Base-by-base conservation (phyloP, 2,113 vertebrate species). In the Sigmodon hispidus region DNA sequence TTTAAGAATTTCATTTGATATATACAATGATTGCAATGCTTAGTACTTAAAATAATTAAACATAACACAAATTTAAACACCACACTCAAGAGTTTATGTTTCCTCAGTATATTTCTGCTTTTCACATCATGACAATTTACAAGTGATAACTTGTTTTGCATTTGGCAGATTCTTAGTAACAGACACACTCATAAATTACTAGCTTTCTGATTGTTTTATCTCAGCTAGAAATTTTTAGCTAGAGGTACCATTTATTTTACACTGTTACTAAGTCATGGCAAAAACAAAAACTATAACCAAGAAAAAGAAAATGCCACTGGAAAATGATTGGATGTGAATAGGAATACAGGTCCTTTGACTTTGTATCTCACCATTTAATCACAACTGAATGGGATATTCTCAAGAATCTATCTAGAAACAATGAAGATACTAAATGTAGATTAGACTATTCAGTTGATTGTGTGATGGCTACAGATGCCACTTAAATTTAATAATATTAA, bases 1-100 rank as follows among this genome's bases (percentile, higher is more conserved):
- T n/a, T 81, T 81, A 61, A 13, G 6, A 84, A 84, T 84, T 43
- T 31, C 2, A 1, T 63, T 84, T 45, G 16, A 16, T 19, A 19
- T 4, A 45, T 4, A 63, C 8, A 61, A 26, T 84, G 40, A 31
- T 45, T 45, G 45, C 2, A 21, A 4, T 45, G 2, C 16, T 45
- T 84, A 45, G 2, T 4, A 45, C 63, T 83, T 65, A 84, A 21
- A 4, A 0, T 19, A 63, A 34, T 15, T 45, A 8, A 21, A 0
- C 7, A 12, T 45, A 34, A 21, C 5, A n/a, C n/a, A n/a, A n/a
- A n/a, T n/a, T 15, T 45, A 8, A 21, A 0, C 7, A 12, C 34
- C 21, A 21, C 5, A 65, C 0, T 84, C 36, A 81, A 85, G n/a
- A 65, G 4, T 7, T 7, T 63, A 1, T 11, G 4, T 45, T 65